These are phyloP conservation scores for Dendroctonus ponderosae DNA, from an alignment of 1,140 invertebrate genomes.

Conservation along the genomic window DNA sequence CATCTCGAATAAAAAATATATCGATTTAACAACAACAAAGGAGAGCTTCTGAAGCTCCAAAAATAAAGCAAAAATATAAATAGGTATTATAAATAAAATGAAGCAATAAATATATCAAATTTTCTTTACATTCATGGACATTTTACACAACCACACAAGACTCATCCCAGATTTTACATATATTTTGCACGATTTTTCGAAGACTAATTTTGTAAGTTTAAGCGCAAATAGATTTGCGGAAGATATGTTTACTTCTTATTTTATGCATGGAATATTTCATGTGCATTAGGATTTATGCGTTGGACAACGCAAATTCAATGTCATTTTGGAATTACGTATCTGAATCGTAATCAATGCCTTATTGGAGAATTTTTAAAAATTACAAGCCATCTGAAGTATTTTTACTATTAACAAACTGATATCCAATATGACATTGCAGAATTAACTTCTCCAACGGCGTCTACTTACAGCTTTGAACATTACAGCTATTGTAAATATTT, in stretches of 20 bases:
- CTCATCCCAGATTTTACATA: slow-evolving; percentile 12
- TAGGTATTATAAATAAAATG: slow-evolving; percentile 5
- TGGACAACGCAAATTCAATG: neutral
- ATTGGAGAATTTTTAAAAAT: too few relatives aligned
- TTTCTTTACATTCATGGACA: neutral
- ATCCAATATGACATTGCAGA: slow-evolving; percentile 3
- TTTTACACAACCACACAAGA: neutral
- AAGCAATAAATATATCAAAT: neutral
- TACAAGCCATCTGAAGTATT: too few relatives aligned
- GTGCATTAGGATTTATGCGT: slow-evolving; percentile 24
- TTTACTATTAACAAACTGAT: neutral
- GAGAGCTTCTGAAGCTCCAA: neutral
- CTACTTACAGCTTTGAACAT: slow-evolving; percentile 16
- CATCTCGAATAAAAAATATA: slow-evolving; percentile 13
- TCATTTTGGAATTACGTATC: too few relatives aligned
- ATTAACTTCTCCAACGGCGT: slow-evolving; percentile 1
- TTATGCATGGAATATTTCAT: slow-evolving; percentile 33
- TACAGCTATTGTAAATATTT: slow-evolving; percentile 19
- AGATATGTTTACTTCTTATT: slow-evolving; percentile 43
- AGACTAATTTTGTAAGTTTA: slow-evolving; percentile 40
- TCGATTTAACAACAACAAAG: neutral
- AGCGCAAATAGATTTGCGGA: slow-evolving; percentile 40
- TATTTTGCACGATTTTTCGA: slow-evolving; percentile 23
- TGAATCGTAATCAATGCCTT: too few relatives aligned
- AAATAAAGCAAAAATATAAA: neutral